Evolutionary conservation across 92 coral and sea anemone species (phyloP).

Genomic region (Galaxea fascicularis): DNA sequence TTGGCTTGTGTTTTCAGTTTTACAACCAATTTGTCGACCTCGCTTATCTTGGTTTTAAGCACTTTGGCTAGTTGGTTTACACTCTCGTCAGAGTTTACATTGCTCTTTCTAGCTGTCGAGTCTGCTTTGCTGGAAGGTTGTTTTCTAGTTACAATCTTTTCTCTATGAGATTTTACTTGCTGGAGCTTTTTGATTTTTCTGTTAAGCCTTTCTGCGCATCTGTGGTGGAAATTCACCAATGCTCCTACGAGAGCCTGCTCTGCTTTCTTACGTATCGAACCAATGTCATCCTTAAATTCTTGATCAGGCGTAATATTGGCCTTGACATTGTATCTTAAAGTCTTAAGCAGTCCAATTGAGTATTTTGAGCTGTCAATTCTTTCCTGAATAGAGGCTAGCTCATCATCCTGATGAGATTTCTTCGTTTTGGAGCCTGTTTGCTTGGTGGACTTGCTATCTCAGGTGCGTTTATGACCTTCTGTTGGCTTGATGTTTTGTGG

Average conservation of each 20-base stretch:
- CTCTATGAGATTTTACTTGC: constrained; percentile 3
- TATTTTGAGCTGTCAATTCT: background rate
- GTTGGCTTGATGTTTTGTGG: too few relatives aligned
- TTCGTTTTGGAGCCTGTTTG: background rate
- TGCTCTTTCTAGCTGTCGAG: constrained; percentile 1
- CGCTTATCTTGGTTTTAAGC: background rate
- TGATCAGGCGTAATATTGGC: constrained; percentile 9
- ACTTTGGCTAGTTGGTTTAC: constrained; percentile 31
- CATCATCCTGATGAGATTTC: background rate
- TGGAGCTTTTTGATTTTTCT: background rate
- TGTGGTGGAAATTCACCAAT: constrained; percentile 13
- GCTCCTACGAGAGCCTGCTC: constrained; percentile 13
- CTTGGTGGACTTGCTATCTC: background rate
- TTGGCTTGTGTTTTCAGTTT: constrained; percentile 5
- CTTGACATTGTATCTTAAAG: background rate
- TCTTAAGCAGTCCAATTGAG: constrained; percentile 7
- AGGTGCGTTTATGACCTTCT: background rate
- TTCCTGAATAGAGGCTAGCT: background rate
- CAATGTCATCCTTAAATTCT: background rate
- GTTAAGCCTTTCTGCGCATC: background rate
- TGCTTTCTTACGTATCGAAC: constrained; percentile 23
- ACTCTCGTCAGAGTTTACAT: background rate
- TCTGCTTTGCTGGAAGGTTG: background rate
- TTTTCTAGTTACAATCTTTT: background rate
- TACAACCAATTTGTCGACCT: constrained; percentile 2